Conservation (phyloP, 2,113 vertebrate genomes). For the Choloepus hoffmanni region DNA sequence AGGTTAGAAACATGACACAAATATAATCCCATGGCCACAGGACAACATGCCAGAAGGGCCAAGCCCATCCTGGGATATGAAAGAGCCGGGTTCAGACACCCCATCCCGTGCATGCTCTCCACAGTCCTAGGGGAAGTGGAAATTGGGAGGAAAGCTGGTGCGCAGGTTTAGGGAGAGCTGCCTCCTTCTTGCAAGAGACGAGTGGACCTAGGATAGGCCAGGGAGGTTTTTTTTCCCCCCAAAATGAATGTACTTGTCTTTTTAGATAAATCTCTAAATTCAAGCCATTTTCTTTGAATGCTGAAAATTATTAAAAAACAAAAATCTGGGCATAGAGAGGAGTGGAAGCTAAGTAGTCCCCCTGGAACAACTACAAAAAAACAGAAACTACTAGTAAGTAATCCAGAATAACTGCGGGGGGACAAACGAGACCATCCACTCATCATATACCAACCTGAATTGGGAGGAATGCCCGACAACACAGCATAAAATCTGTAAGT, state of each 20-base stretch:
- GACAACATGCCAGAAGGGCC: background rate
- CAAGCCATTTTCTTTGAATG: slow-evolving; percentile 3
- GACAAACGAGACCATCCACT: too few relatives aligned
- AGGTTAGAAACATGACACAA: background rate
- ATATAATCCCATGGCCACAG: background rate
- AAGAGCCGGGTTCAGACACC: background rate
- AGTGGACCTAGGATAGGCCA: background rate
- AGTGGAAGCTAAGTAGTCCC: too few relatives aligned
- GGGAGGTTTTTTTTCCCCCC: background rate
- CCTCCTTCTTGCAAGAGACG: background rate
- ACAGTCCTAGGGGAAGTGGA: background rate
- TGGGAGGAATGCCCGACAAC: too few relatives aligned
- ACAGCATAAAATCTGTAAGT: too few relatives aligned
- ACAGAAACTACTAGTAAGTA: too few relatives aligned
- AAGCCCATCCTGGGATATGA: background rate
- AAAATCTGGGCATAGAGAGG: too few relatives aligned
- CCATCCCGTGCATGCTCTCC: background rate
- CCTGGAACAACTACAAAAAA: too few relatives aligned
- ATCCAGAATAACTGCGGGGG: too few relatives aligned
- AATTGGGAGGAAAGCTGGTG: background rate
- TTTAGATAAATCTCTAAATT: slow-evolving; percentile 36
- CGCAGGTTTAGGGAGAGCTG: background rate
- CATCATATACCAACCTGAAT: too few relatives aligned
- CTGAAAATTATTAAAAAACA: background rate
- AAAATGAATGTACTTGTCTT: background rate